Conservation (phyloP, 2,113 vertebrate genomes). For the Malurus elegans region DNA sequence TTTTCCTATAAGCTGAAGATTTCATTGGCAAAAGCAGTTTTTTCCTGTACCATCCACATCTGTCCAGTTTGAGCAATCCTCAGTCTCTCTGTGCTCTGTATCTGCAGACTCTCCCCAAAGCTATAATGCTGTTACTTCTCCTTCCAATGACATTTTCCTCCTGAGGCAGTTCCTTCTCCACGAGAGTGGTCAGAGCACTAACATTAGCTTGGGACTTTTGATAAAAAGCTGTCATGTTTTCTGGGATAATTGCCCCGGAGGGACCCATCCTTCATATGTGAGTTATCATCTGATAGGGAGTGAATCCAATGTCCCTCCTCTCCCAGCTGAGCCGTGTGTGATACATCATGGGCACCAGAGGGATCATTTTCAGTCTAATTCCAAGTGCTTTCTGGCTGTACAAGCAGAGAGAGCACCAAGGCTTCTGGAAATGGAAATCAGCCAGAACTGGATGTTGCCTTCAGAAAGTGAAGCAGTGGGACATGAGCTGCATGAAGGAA, state of each 20-base stretch:
- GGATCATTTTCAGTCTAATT: neutral
- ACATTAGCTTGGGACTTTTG: neutral
- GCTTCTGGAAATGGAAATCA: neutral
- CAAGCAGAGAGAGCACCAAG: neutral
- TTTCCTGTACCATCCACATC: neutral
- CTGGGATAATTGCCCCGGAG: neutral
- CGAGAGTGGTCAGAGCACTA: neutral
- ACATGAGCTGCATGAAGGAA: neutral
- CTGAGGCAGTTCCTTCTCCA: neutral
- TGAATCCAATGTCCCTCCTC: neutral
- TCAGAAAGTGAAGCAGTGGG: neutral
- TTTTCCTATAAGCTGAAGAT: neutral
- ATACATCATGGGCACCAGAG: neutral
- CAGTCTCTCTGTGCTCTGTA: too few species aligned
- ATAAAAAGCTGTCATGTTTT: neutral
- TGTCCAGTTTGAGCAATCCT: neutral
- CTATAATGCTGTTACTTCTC: neutral
- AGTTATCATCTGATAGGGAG: neutral
- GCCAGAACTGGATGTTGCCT: neutral
- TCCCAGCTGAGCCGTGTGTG: neutral
- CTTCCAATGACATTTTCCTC: neutral
- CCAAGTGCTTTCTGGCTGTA: neutral
- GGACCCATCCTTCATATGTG: accelerated
- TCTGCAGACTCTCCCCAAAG: neutral
- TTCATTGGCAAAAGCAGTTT: neutral